These are phyloP conservation scores for Cheilosia vulpina DNA, from an alignment of 2,888 invertebrate genomes.

Conservation along the genomic window DNA sequence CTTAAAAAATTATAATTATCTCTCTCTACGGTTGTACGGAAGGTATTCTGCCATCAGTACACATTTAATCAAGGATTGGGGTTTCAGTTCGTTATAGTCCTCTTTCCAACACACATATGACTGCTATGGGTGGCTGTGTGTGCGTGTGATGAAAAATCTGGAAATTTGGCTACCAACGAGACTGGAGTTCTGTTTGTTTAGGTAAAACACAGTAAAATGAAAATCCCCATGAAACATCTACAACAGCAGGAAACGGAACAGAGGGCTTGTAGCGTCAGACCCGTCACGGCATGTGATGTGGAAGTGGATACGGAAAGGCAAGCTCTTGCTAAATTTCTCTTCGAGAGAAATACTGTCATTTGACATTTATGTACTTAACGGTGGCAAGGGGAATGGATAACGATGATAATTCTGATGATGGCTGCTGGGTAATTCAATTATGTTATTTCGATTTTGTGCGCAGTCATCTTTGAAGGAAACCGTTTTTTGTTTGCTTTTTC, in stretches of 20 bases:
- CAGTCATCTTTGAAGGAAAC: constrained; percentile 62
- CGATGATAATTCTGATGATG: constrained; percentile 66
- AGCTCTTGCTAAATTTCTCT: constrained; percentile 7
- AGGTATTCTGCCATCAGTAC: constrained; percentile 35
- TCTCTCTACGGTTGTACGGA: constrained; percentile 36
- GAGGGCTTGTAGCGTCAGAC: constrained; percentile 17
- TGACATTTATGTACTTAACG: constrained; percentile 38
- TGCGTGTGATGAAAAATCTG: constrained; percentile 11
- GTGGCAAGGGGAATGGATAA: constrained; percentile 21
- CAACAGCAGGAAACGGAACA: constrained; percentile 25
- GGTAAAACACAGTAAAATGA: constrained; percentile 66
- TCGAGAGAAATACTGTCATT: constrained; percentile 13
- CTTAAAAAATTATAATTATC: constrained; percentile 75
- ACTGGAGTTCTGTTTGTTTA: constrained; percentile 65
- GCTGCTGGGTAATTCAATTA: constrained; percentile 71
- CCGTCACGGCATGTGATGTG: constrained; percentile 1
- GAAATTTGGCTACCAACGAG: constrained; percentile 35
- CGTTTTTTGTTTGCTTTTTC: constrained; percentile 69
- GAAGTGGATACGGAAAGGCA: constrained; percentile 18
- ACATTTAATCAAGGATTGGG: constrained; percentile 74
- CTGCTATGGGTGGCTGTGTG: not conserved
- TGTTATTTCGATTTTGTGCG: constrained; percentile 68
- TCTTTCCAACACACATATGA: constrained; percentile 22
- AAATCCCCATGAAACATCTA: constrained; percentile 28
- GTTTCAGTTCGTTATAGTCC: constrained; percentile 70